Base-by-base conservation (phyloP, 2,797 vertebrate species). In the Echiichthys vipera region DNA sequence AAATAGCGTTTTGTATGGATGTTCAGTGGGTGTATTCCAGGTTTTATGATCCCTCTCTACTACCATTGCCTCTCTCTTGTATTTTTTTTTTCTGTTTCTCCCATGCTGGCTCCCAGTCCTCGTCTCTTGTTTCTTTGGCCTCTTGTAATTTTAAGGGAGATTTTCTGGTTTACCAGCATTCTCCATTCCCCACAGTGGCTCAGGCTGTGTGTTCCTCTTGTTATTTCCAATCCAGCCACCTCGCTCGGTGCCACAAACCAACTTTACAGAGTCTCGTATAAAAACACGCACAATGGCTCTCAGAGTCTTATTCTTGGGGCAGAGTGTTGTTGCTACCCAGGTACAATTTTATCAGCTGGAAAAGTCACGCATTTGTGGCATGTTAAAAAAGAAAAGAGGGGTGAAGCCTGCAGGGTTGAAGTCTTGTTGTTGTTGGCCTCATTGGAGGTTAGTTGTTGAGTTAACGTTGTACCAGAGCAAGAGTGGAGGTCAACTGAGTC, bases 201-300 rank as follows among this genome's bases (percentile, higher is more conserved):
- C 63, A 65, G 71, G 29, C 79, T 65, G 70, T 71, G 72, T 72
- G 77, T 61, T 78, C 55, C 56, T 65, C 80, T 70, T 83, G 74
- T 91, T 89, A 71, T 89, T 81, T 18, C 67, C 76, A 87, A 65
- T 69, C 36, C 80, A 70, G 59, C 77, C 71, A 62, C 78, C 72
- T 74, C 78, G 37, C 73, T 57, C 74, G 42, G 74, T 53, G 78
- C 78, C 77, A 67, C 69, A 80, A 65, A 70, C 64, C 49, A 57
- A 37, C 58, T 92, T 91, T 88, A 93, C 74, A 83, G 83, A 74
- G 80, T 84, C 55, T 79, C 84, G 57, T 47, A 75, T 88, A 84
- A 87, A 88, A 86, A 57, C 58, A 27, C 7, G 50, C 71, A 80
- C 81, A 77, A 80, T 77, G 73, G 43, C 62, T 74, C 42, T 63